Conservation (phyloP, 2,888 invertebrate genomes). For the Strigamia transsilvanica region DNA sequence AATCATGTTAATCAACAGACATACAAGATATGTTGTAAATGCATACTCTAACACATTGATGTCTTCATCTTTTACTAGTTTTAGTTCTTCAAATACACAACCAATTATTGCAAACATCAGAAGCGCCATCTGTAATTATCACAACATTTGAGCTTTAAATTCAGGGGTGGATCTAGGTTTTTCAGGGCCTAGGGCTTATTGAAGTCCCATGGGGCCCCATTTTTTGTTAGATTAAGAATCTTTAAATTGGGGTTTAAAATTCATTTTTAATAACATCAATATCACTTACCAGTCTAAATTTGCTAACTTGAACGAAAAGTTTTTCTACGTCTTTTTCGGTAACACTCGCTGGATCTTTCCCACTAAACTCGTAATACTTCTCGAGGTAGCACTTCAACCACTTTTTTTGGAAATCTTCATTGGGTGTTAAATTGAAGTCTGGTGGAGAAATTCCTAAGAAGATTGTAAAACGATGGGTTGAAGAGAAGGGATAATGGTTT, state of each 20-base stretch:
- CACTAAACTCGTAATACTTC: neutral
- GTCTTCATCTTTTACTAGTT: neutral
- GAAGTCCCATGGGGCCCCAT: no score
- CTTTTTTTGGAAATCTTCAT: constrained; percentile 19
- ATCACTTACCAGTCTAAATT: constrained; percentile 20
- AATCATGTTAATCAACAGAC: no score
- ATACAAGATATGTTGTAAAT: neutral
- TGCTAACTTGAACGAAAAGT: constrained; percentile 32
- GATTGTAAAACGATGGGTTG: neutral
- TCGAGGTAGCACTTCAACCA: constrained; percentile 19
- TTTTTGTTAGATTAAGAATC: no score
- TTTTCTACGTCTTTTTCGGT: constrained; percentile 25
- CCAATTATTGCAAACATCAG: neutral
- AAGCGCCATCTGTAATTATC: neutral
- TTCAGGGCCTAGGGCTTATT: no score
- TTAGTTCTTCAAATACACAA: neutral
- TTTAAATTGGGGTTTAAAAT: no score
- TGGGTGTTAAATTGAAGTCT: constrained; percentile 3
- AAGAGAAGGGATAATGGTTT: neutral
- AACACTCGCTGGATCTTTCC: neutral
- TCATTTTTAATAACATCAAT: no score
- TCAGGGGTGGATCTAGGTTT: no score
- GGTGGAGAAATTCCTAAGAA: constrained; percentile 1
- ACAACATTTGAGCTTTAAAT: neutral
- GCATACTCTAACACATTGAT: neutral